Evolutionary conservation across 2,888 invertebrate species (phyloP).

Genomic region (Melieria crassipennis): DNA sequence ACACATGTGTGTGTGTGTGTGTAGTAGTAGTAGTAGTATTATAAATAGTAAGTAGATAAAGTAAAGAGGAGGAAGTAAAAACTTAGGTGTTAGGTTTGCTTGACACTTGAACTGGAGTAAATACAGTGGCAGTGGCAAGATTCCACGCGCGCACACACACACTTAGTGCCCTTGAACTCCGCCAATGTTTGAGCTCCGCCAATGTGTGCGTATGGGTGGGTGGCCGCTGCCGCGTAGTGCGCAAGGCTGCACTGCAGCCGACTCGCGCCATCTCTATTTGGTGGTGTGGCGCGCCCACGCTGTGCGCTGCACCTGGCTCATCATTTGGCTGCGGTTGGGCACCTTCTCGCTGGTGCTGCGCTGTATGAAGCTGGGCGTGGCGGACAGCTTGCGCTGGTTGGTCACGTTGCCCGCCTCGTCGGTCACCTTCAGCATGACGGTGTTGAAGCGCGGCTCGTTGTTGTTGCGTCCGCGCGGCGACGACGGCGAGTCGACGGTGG

Average conservation of each 20-base stretch:
- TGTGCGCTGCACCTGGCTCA: slow-evolving; percentile 83
- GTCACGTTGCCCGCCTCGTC: slow-evolving; percentile 67
- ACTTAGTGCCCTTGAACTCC: too few relatives aligned
- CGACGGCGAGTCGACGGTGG: slow-evolving; percentile 55
- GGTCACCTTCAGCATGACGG: slow-evolving; percentile 70
- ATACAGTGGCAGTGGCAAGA: too few relatives aligned
- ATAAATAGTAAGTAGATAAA: too few relatives aligned
- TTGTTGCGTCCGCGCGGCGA: slow-evolving; percentile 48
- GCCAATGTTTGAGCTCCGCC: too few relatives aligned
- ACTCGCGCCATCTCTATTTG: slow-evolving; percentile 68
- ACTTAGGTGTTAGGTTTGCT: too few relatives aligned
- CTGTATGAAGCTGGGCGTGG: slow-evolving; percentile 74
- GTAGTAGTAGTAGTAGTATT: too few relatives aligned
- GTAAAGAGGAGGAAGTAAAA: too few relatives aligned
- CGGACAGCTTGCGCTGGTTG: slow-evolving; percentile 66
- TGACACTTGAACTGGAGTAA: too few relatives aligned
- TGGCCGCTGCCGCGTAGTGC: background rate
- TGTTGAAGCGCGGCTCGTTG: slow-evolving; percentile 58
- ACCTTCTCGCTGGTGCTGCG: slow-evolving; percentile 87
- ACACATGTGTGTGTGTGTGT: too few relatives aligned
- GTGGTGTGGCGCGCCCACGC: slow-evolving; percentile 90
- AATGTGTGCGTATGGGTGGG: too few relatives aligned
- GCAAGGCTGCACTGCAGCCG: background rate
- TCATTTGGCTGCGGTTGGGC: slow-evolving; percentile 84
- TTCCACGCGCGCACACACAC: too few relatives aligned